Conservation (phyloP, 2,797 vertebrate species). For the Falco rusticolus region DNA sequence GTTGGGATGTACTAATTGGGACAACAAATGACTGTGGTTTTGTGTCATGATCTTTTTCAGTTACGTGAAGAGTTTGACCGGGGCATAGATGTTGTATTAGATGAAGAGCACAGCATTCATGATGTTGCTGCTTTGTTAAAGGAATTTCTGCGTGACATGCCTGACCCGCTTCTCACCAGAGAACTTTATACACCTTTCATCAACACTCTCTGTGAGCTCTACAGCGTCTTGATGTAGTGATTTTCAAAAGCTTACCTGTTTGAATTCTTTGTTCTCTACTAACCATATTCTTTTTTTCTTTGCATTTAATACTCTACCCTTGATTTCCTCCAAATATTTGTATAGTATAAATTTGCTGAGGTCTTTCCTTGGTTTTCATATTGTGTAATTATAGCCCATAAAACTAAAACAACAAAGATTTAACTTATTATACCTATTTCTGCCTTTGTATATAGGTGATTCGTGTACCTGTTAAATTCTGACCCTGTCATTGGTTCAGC, state of each 20-base stretch:
- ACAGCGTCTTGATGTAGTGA: not conserved
- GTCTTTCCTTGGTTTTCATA: not conserved
- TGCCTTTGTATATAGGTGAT: not conserved
- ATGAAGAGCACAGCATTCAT: slow-evolving; percentile 93
- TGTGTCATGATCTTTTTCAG: slow-evolving; percentile 74
- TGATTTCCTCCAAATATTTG: not conserved
- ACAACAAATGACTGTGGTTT: not conserved
- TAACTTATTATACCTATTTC: not conserved
- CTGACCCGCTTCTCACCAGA: slow-evolving; percentile 92
- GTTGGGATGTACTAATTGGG: not conserved
- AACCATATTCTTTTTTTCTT: not conserved
- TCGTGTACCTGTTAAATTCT: not conserved
- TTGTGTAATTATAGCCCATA: not conserved
- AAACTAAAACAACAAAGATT: not conserved
- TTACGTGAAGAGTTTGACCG: slow-evolving; percentile 94
- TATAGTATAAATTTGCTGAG: not conserved
- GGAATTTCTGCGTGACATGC: slow-evolving; percentile 96
- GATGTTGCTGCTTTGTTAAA: slow-evolving; percentile 96
- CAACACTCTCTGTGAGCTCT: slow-evolving; percentile 88
- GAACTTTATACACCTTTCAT: slow-evolving; percentile 97
- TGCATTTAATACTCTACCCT: not conserved
- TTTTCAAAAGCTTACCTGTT: not conserved
- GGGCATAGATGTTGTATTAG: slow-evolving; percentile 87
- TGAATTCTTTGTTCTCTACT: not conserved
- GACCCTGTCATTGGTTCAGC: not conserved